Percentiles rank a stretch among this genome's conserved stretches.
phyloP scores from a whole-genome alignment of 2,113 vertebrate species.

The Synodontis membranacea region DNA sequence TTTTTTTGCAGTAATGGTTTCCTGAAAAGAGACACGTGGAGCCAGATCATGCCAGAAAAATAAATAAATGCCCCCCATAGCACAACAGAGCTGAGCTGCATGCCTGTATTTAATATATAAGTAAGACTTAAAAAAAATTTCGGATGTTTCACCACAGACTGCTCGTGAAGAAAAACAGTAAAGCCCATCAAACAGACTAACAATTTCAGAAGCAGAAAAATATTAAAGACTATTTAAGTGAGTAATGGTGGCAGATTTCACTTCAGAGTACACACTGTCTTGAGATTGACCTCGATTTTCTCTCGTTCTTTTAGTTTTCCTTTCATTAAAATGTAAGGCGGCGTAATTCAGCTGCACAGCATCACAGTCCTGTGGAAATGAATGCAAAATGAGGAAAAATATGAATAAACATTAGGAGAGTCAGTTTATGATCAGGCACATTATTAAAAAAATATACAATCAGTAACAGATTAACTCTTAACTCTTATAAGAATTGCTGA shows the following conservation, averaged over 20 bases:
- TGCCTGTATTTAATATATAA: not conserved
- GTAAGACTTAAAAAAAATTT: too few species aligned
- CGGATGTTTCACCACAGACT: not conserved
- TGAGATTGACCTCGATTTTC: not conserved
- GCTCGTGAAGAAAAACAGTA: not conserved
- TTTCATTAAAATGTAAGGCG: not conserved
- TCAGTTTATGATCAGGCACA: not conserved
- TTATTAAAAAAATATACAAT: not conserved
- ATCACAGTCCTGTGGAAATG: not conserved
- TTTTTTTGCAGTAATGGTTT: too few species aligned
- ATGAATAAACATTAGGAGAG: not conserved
- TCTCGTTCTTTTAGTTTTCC: not conserved
- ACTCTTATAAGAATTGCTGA: not conserved
- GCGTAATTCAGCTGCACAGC: not conserved
- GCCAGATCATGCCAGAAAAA: not conserved
- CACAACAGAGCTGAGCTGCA: not conserved
- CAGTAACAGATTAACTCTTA: not conserved
- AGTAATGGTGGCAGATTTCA: not conserved
- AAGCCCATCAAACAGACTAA: not conserved
- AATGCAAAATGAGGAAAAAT: not conserved
- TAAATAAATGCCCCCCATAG: not conserved
- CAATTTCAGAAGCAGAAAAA: not conserved
- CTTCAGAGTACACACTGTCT: not conserved
- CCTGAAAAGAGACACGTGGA: not conserved
- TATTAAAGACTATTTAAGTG: not conserved